These are phyloP conservation scores for Stichodactyla helianthus DNA, from an alignment of 64 coral and sea anemone genomes.

Conservation along the genomic window DNA sequence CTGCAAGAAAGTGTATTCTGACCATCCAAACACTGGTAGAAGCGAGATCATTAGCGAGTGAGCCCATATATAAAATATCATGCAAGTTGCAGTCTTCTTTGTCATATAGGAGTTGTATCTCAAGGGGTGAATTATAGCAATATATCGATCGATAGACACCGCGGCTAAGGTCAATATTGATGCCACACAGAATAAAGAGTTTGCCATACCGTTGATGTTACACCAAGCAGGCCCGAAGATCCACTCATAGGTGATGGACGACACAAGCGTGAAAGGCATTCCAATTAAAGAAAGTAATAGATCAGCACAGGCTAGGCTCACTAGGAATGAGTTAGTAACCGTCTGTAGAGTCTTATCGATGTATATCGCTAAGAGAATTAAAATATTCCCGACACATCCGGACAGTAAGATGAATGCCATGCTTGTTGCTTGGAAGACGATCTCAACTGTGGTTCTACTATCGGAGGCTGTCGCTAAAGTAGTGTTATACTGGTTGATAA, in stretches of 20 bases:
- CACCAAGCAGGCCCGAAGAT: slow-evolving; percentile 78
- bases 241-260: slow-evolving; percentile 80
- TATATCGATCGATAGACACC: slow-evolving; percentile 82
- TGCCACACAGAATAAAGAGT: slow-evolving; percentile 85
- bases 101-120: slow-evolving; percentile 65
- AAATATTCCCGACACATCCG: slow-evolving; percentile 59
- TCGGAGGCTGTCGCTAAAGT: not conserved
- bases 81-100: slow-evolving; percentile 37
- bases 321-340: slow-evolving; percentile 78
- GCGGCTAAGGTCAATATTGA: slow-evolving; percentile 78
- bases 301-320: slow-evolving; percentile 78
- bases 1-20: slow-evolving; percentile 58
- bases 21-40: slow-evolving; percentile 68
- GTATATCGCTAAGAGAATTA: slow-evolving; percentile 83
- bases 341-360: slow-evolving; percentile 81
- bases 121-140: slow-evolving; percentile 75
- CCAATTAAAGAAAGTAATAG: slow-evolving; percentile 55
- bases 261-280: slow-evolving; percentile 79
- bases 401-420: slow-evolving; percentile 64
- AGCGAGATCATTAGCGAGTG: slow-evolving; percentile 53
- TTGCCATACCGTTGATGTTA: slow-evolving; percentile 75
- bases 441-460: slow-evolving; percentile 22
- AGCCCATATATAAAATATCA: slow-evolving; percentile 75
- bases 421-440: slow-evolving; percentile 53
- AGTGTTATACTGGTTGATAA: not conserved